phyloP scores from a whole-genome alignment of 2,113 vertebrate species.

The Propithecus coquereli region DNA sequence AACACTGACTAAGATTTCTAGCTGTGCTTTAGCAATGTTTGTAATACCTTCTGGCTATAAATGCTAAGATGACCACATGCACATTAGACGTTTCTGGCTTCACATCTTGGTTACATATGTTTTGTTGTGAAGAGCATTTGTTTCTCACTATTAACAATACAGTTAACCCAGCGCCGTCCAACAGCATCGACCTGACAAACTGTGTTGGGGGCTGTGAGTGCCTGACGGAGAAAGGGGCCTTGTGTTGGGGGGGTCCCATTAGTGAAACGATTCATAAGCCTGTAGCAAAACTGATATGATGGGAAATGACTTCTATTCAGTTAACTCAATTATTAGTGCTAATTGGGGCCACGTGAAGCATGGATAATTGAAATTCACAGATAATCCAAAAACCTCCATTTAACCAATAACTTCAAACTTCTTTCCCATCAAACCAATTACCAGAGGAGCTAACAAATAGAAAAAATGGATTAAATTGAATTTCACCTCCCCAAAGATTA shows the following conservation, averaged over 20 bases:
- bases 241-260: slow-evolving; percentile 6
- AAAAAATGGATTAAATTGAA: slow-evolving; percentile 22
- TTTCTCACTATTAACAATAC: background rate
- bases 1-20: background rate
- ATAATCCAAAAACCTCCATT: slow-evolving; percentile 58
- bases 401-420: slow-evolving; percentile 52
- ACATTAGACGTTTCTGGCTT: background rate
- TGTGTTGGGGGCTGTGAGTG: background rate
- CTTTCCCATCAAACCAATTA: slow-evolving; percentile 46
- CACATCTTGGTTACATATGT: fast-evolving
- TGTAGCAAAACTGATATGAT: slow-evolving; percentile 29
- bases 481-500: slow-evolving; percentile 23
- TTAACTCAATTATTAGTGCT: slow-evolving; percentile 49
- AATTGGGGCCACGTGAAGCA: slow-evolving; percentile 59
- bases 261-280: slow-evolving; percentile 18
- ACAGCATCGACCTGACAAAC: background rate
- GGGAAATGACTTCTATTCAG: slow-evolving; percentile 46
- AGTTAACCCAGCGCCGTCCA: background rate
- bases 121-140: background rate
- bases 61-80: background rate
- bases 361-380: slow-evolving; percentile 60
- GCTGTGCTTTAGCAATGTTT: background rate
- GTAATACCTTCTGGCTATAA: background rate
- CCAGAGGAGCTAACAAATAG: background rate
- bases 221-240: background rate